Evolutionary conservation across 2,888 invertebrate species (phyloP), one percentile per base, ranked within the genome.

Genomic region (Rhabditoides inermis): DNA sequence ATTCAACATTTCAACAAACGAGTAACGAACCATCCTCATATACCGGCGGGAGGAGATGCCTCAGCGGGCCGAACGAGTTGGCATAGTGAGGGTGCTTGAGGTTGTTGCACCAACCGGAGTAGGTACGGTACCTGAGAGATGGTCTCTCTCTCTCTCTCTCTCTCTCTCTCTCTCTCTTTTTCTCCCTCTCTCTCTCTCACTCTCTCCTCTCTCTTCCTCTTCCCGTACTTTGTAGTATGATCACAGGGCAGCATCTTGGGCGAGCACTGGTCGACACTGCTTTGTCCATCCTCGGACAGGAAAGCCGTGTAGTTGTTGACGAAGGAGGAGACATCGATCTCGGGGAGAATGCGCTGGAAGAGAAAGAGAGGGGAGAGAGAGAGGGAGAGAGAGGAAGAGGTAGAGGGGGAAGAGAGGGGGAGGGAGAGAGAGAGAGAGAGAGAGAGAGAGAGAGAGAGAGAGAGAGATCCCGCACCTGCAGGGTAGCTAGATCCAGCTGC

Each of bases 81-180:
- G 62, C 74, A 53, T 72, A 74, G 6, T 65, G 60, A 2, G 73
- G 74, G 53, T 60, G 66, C 22, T 63, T 63, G 15, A 74, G 56
- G 78, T 90, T 90, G 79, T 90, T 90, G 78, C 90, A 90, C 35
- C 88, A 87, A 28, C 90, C 90, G 74, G 89, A 88, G 53, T 86
- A 84, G 1, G 88, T 88, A 49, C 90, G 84, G 78, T 88, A 90
- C 64, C 66, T 59, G 45, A 32, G 49, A 40, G n/a, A n/a, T n/a
- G n/a, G n/a, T 32, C 15, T 15, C 15, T 32, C 7, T 32, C 7
- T 15, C 15, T 32, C 10, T 32, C 32, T 10, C 15, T 7, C 7
- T 32, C 15, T 32, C 10, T 32, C 15, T 32, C 15, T 32, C 32
- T 32, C 7, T 10, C 32, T 32, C 15, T 32, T 32, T 7, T 32